A percentile compares a stretch with the other conserved stretches of the same genome.
Evolutionary conservation across 2,797 vertebrate species (phyloP).

Genomic region (Orientallactaga sibirica): DNA sequence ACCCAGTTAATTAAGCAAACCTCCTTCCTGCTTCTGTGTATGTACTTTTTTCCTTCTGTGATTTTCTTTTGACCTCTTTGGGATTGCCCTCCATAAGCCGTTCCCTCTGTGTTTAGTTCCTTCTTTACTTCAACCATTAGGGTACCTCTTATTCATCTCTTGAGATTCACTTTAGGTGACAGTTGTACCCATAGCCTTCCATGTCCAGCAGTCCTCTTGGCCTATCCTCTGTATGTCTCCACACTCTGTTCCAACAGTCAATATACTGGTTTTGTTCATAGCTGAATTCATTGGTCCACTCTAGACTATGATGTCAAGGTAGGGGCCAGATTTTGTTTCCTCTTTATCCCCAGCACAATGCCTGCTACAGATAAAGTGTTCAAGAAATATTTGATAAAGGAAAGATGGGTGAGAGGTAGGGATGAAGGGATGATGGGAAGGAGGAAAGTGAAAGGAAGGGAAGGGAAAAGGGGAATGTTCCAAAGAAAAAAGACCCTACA

Average conservation of each 20-base stretch:
- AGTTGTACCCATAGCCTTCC: neutral
- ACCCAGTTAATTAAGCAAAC: neutral
- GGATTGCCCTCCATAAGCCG: neutral
- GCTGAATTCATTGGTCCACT: neutral
- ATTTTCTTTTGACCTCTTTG: neutral
- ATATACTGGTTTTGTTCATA: neutral
- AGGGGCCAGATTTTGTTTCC: neutral
- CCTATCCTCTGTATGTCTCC: neutral
- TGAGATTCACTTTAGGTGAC: neutral
- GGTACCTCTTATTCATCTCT: neutral
- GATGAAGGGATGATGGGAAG: neutral
- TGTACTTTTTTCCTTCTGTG: neutral
- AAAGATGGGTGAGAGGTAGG: no score
- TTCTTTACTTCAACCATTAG: neutral
- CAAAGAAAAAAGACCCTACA: constrained; percentile 5
- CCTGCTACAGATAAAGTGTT: neutral
- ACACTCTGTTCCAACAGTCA: neutral
- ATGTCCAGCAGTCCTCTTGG: neutral
- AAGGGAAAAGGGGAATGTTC: neutral
- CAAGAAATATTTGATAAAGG: neutral
- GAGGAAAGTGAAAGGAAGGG: neutral
- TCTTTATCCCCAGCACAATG: neutral
- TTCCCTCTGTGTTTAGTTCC: neutral
- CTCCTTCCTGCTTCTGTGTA: neutral
- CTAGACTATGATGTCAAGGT: neutral